Conservation (phyloP, 2,888 invertebrate species). For the Nysson spinosus region DNA sequence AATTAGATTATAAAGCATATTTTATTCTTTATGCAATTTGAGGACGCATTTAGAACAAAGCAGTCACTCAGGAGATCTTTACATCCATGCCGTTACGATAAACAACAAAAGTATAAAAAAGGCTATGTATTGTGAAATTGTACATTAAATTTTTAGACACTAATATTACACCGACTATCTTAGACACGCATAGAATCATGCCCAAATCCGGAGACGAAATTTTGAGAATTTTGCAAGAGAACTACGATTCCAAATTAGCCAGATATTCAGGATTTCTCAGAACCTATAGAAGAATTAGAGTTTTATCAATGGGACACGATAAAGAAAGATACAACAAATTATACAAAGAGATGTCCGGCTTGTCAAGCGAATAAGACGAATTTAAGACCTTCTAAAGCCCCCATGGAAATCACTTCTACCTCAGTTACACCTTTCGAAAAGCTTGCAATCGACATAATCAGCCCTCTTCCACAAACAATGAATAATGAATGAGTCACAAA, state of each 20-base stretch:
- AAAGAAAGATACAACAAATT: constrained; percentile 10
- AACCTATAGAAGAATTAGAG: constrained; percentile 8
- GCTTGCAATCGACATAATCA: too few relatives aligned
- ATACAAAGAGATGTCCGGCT: constrained; percentile 3
- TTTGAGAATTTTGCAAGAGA: constrained; percentile 2
- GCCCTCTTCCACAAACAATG: too few relatives aligned
- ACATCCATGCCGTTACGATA: background rate
- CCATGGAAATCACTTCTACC: constrained; percentile 11
- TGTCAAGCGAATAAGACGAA: too few relatives aligned
- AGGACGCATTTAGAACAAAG: background rate
- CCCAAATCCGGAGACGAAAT: background rate
- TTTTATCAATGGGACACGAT: constrained; percentile 8
- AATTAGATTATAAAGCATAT: constrained; percentile 12
- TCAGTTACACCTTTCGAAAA: constrained; percentile 3
- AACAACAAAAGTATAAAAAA: too few relatives aligned
- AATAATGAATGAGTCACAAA: constrained; percentile 14
- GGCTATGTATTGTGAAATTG: constrained; percentile 9
- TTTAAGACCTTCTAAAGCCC: constrained; percentile 5
- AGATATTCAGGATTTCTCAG: constrained; percentile 9
- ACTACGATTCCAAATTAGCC: constrained; percentile 5
- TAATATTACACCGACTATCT: constrained; percentile 2
- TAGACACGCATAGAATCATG: background rate
- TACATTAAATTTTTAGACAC: constrained; percentile 10
- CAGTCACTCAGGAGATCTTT: too few relatives aligned
- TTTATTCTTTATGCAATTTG: background rate